phyloP scores from a whole-genome alignment of 2,797 vertebrate species.

The Chaetophractus vellerosus region DNA sequence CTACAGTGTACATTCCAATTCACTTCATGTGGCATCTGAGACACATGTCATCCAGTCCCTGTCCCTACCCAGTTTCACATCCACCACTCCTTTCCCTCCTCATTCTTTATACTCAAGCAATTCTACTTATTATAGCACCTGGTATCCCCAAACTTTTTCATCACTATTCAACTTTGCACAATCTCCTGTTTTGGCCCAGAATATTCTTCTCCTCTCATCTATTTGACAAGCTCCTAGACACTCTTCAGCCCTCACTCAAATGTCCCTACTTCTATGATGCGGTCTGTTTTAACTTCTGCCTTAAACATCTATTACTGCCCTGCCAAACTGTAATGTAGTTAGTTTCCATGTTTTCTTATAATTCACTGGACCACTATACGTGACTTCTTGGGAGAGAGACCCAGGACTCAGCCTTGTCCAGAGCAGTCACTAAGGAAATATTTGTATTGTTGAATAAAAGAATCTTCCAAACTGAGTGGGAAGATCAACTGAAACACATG shows the following conservation, averaged over 20 bases:
- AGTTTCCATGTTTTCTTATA: slow-evolving; percentile 28
- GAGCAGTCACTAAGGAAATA: slow-evolving; percentile 16
- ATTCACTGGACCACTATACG: not conserved
- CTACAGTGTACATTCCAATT: not conserved
- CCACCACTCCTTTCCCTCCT: not conserved
- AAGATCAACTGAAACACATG: not conserved
- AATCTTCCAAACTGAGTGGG: not conserved
- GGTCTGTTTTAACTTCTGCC: not conserved
- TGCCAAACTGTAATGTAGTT: not conserved
- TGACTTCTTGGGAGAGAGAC: not conserved
- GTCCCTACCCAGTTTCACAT: not conserved
- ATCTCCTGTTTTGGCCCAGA: not conserved
- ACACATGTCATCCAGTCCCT: not conserved
- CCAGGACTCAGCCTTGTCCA: not conserved
- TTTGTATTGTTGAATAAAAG: slow-evolving; percentile 2
- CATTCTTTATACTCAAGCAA: not conserved
- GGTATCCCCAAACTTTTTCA: not conserved
- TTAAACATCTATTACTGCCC: not conserved
- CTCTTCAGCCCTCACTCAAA: slow-evolving; percentile 45
- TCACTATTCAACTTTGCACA: not conserved
- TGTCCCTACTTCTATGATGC: not conserved
- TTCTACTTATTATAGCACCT: not conserved
- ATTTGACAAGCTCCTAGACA: slow-evolving; percentile 21
- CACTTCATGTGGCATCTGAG: not conserved
- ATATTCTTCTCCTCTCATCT: not conserved